Evolutionary conservation across 2,113 vertebrate genomes (phyloP).

Genomic region (Corynorhinus townsendii): DNA sequence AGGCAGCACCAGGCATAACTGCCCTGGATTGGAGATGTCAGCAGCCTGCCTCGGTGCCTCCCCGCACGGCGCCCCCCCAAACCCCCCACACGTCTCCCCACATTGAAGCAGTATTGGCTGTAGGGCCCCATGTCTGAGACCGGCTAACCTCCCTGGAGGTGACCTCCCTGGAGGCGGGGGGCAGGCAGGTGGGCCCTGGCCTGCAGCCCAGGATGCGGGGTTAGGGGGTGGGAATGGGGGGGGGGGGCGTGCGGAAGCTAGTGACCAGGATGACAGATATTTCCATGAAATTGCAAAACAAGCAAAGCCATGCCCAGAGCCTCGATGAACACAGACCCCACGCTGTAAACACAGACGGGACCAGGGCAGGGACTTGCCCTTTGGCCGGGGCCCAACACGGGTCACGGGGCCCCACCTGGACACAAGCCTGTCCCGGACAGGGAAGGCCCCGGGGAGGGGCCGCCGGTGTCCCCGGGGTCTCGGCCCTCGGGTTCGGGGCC

Average conservation of each 20-base stretch:
- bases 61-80: too few relatives aligned
- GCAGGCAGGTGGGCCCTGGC: neutral
- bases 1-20: neutral
- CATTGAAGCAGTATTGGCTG: neutral
- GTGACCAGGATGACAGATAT: too few relatives aligned
- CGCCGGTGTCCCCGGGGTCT: too few relatives aligned
- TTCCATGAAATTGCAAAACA: neutral
- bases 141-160: neutral
- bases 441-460: neutral
- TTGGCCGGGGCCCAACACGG: neutral
- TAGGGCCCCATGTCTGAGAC: neutral
- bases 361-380: neutral
- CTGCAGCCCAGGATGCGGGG: neutral
- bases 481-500: neutral
- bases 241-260: rapidly evolving
- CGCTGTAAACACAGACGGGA: neutral
- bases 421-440: rapidly evolving
- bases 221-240: too few relatives aligned
- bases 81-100: too few relatives aligned
- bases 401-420: neutral
- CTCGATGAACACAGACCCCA: neutral
- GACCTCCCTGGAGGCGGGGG: neutral
- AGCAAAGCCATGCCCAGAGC: neutral
- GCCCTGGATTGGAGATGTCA: neutral
- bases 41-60: neutral